Percentiles rank a stretch among this genome's conserved stretches.
These are phyloP conservation scores for Paelopatides confundens DNA, from an alignment of 53 echinoderm and acorn worm species.

Conservation along the genomic window DNA sequence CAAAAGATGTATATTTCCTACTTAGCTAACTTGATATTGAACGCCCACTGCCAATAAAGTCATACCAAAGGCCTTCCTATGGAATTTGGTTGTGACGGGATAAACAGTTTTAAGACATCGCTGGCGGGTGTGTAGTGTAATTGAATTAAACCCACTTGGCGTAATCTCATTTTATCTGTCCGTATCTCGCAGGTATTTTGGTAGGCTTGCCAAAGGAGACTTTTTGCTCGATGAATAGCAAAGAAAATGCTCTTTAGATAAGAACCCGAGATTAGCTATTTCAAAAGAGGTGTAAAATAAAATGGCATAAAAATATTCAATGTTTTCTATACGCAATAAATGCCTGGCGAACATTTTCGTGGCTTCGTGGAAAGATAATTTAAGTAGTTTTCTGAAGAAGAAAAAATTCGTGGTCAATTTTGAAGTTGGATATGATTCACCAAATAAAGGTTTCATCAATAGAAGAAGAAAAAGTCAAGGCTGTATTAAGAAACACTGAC, in stretches of 20 bases:
- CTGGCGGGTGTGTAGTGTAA: conserved; percentile 35
- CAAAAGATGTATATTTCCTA: background rate
- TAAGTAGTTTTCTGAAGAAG: too few species aligned
- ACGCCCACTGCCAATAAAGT: conserved; percentile 36
- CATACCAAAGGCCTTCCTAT: background rate
- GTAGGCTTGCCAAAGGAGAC: conserved; percentile 22
- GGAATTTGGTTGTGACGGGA: conserved; percentile 1
- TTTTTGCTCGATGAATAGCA: conserved; percentile 23
- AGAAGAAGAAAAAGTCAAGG: too few species aligned
- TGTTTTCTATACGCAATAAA: conserved; percentile 36
- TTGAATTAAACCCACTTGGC: conserved; percentile 48
- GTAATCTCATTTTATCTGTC: conserved; percentile 48
- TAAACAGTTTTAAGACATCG: conserved; percentile 46
- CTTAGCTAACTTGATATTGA: background rate
- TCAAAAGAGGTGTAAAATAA: background rate
- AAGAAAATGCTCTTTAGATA: conserved; percentile 38
- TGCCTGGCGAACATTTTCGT: conserved; percentile 12
- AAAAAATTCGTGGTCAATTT: too few species aligned
- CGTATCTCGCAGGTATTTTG: conserved; percentile 46
- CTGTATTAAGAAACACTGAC: too few species aligned
- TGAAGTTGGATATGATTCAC: too few species aligned
- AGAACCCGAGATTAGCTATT: background rate
- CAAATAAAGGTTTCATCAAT: too few species aligned
- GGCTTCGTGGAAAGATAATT: conserved; percentile 9
- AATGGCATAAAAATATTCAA: conserved; percentile 42